phyloP scores from a whole-genome alignment of 2,113 vertebrate genomes.

The Macaca nemestrina region DNA sequence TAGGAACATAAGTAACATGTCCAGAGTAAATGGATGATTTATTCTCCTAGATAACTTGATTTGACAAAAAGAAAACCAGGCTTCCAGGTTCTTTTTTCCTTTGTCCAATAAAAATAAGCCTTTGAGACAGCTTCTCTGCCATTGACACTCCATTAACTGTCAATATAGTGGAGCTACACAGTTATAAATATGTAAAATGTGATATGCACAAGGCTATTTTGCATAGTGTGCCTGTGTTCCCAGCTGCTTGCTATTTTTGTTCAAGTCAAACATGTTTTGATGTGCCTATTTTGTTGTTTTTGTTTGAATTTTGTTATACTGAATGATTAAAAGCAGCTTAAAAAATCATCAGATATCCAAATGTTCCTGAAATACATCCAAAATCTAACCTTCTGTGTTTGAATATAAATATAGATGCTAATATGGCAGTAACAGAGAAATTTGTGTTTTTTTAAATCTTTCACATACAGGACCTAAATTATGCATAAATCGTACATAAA shows the following conservation, averaged over 20 bases:
- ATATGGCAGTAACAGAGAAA: constrained; percentile 43
- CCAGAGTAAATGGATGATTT: constrained; percentile 58
- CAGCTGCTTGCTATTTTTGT: constrained; percentile 56
- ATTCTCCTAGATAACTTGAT: constrained; percentile 60
- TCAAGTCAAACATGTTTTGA: constrained; percentile 66
- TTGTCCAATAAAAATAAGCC: constrained; percentile 50
- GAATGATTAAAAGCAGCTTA: constrained; percentile 64
- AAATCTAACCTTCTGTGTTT: constrained; percentile 62
- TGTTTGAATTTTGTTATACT: constrained; percentile 51
- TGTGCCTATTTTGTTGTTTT: constrained; percentile 65
- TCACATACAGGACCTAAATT: neutral
- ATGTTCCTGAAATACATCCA: constrained; percentile 56
- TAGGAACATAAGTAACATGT: constrained; percentile 43
- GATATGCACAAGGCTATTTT: constrained; percentile 43
- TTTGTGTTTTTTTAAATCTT: constrained; percentile 33
- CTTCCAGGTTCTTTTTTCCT: constrained; percentile 43
- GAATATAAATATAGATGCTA: constrained; percentile 56
- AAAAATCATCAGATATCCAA: constrained; percentile 62
- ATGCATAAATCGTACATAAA: neutral
- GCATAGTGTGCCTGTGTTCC: neutral
- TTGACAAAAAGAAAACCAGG: constrained; percentile 56
- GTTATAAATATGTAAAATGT: constrained; percentile 65
- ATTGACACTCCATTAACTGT: constrained; percentile 52
- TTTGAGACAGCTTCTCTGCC: constrained; percentile 43
- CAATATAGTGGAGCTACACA: constrained; percentile 49